Evolutionary conservation across 2,888 invertebrate genomes (phyloP).

Genomic region (Agonopterix subpropinquella): DNA sequence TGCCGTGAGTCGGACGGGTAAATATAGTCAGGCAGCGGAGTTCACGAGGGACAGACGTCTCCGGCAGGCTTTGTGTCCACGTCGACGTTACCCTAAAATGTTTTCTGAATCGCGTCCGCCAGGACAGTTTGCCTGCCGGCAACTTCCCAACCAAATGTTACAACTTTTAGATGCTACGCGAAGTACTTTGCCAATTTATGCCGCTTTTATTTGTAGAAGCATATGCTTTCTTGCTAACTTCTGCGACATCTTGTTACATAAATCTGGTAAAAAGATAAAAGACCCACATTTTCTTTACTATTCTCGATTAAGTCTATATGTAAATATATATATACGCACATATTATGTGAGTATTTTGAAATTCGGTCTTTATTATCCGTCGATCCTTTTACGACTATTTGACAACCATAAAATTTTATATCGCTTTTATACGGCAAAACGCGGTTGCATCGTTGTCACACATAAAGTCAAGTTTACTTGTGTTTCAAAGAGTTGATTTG

Average conservation of each 20-base stretch:
- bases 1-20: constrained; percentile 10
- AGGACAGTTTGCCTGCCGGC: constrained; percentile 8
- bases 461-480: constrained; percentile 9
- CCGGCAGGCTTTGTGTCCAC: constrained; percentile 17
- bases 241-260: too few relatives aligned
- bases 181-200: too few relatives aligned
- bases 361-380: constrained; percentile 27
- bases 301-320: too few relatives aligned
- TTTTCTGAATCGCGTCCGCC: constrained; percentile 14
- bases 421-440: constrained; percentile 26
- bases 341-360: constrained; percentile 20
- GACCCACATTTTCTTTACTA: too few relatives aligned
- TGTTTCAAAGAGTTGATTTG: constrained; percentile 7
- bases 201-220: too few relatives aligned
- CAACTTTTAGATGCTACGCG: not conserved
- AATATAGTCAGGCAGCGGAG: constrained; percentile 34
- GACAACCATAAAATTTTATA: constrained; percentile 41
- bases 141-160: constrained; percentile 8
- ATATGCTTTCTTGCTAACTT: too few relatives aligned
- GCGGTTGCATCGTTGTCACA: constrained; percentile 10
- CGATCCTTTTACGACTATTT: constrained; percentile 45
- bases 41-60: constrained; percentile 33
- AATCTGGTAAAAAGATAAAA: too few relatives aligned
- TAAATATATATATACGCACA: too few relatives aligned
- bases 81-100: constrained; percentile 16